Percentiles rank a stretch among this genome's conserved stretches.
Evolutionary conservation across 2,797 vertebrate genomes (phyloP).

Genomic region (Ataeniobius toweri): DNA sequence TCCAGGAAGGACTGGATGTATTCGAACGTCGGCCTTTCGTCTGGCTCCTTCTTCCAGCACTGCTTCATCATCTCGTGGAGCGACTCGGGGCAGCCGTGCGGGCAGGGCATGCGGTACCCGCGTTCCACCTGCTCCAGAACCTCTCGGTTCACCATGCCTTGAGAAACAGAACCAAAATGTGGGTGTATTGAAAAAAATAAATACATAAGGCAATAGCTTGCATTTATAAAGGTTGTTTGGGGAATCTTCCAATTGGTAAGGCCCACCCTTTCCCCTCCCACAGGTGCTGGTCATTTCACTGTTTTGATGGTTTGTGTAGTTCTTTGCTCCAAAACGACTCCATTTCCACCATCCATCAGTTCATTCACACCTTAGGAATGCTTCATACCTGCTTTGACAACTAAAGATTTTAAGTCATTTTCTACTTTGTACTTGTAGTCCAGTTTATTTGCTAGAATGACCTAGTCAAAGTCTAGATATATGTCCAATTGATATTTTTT

Average conservation of each 20-base stretch:
- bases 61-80: slow-evolving; percentile 95
- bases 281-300: neutral
- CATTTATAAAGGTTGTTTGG: neutral
- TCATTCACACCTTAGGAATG: neutral
- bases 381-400: neutral
- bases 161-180: neutral
- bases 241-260: neutral
- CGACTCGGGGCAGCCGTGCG: slow-evolving; percentile 94
- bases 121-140: slow-evolving; percentile 97
- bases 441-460: neutral
- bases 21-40: slow-evolving; percentile 96
- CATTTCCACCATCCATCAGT: neutral
- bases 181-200: neutral
- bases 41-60: slow-evolving; percentile 97
- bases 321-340: neutral
- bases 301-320: neutral
- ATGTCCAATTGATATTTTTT: neutral
- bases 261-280: neutral
- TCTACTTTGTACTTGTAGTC: neutral
- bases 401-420: neutral
- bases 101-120: slow-evolving; percentile 96
- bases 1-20: slow-evolving; percentile 98
- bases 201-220: neutral
- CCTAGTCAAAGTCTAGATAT: neutral
- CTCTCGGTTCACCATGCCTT: slow-evolving; percentile 97